Evolutionary conservation across 1,140 invertebrate species (phyloP).

Genomic region (Brachionus plicatilis): DNA sequence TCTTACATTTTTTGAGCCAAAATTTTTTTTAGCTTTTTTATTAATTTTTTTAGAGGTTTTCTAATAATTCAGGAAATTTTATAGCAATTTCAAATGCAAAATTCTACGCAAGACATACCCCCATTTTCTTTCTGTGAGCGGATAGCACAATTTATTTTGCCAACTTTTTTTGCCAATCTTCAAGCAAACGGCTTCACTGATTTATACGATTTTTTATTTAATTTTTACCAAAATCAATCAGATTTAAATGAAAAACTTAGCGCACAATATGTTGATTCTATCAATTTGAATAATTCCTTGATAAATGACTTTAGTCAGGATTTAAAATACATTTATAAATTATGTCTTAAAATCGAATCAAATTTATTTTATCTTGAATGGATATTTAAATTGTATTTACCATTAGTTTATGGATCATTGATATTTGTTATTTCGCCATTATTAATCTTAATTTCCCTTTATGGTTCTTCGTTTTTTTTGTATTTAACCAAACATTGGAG

Average conservation of each 20-base stretch:
- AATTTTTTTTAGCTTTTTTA: background rate
- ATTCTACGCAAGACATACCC: background rate
- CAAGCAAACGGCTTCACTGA: background rate
- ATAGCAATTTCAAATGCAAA: background rate
- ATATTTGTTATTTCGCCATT: background rate
- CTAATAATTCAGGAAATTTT: background rate
- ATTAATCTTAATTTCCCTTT: constrained; percentile 10
- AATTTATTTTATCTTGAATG: constrained; percentile 27
- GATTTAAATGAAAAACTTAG: background rate
- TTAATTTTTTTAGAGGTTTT: background rate
- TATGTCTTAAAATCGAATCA: constrained; percentile 25
- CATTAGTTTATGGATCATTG: background rate
- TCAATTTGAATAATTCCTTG: background rate
- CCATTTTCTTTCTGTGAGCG: background rate
- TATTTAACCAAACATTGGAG: constrained; percentile 34
- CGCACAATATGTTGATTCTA: background rate
- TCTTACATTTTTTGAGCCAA: background rate
- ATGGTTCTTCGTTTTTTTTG: constrained; percentile 20
- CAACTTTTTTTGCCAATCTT: background rate
- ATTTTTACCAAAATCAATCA: background rate
- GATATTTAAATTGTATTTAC: constrained; percentile 11
- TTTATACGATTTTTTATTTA: background rate
- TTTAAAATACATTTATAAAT: background rate
- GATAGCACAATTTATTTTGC: background rate
- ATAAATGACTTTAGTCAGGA: background rate